Conservation (phyloP, 2,113 vertebrate species). For the Albula goreensis region DNA sequence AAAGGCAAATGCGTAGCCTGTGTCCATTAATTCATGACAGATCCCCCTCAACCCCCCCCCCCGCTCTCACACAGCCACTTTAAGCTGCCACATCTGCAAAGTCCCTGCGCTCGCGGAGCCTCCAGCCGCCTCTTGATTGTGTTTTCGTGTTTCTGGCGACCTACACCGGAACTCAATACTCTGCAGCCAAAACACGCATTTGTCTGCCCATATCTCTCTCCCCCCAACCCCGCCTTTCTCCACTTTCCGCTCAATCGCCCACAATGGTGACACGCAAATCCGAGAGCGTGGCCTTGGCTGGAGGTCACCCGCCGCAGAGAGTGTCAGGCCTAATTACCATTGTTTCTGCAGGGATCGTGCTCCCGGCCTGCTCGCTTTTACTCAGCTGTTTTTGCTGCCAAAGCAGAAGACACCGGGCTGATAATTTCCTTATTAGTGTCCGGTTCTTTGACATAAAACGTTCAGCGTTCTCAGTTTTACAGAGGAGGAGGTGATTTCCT, state of each 20-base stretch:
- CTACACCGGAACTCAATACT: slow-evolving; percentile 82
- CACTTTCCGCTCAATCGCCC: slow-evolving; percentile 65
- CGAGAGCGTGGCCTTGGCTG: slow-evolving; percentile 52
- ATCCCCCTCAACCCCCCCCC: background rate
- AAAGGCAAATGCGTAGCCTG: background rate
- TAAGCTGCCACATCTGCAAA: slow-evolving; percentile 49
- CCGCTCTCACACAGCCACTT: background rate
- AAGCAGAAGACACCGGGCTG: slow-evolving; percentile 63
- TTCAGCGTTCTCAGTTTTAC: slow-evolving; percentile 62
- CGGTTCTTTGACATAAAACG: slow-evolving; percentile 70
- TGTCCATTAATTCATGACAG: background rate
- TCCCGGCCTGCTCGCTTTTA: slow-evolving; percentile 47
- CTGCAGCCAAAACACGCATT: slow-evolving; percentile 87
- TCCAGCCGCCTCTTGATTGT: slow-evolving; percentile 87
- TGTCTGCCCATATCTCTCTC: slow-evolving; percentile 62
- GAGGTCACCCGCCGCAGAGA: slow-evolving; percentile 57
- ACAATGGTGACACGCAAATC: slow-evolving; percentile 54
- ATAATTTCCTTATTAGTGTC: slow-evolving; percentile 58
- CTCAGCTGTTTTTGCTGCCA: slow-evolving; percentile 60
- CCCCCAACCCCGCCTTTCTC: slow-evolving; percentile 46
- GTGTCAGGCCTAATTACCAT: slow-evolving; percentile 72
- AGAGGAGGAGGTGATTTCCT: slow-evolving; percentile 51
- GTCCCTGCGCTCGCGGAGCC: slow-evolving; percentile 74
- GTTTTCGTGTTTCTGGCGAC: slow-evolving; percentile 90
- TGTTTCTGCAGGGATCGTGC: slow-evolving; percentile 68